Conservation (phyloP, 2,888 invertebrate genomes). For the Drosophila meridionalis region DNA sequence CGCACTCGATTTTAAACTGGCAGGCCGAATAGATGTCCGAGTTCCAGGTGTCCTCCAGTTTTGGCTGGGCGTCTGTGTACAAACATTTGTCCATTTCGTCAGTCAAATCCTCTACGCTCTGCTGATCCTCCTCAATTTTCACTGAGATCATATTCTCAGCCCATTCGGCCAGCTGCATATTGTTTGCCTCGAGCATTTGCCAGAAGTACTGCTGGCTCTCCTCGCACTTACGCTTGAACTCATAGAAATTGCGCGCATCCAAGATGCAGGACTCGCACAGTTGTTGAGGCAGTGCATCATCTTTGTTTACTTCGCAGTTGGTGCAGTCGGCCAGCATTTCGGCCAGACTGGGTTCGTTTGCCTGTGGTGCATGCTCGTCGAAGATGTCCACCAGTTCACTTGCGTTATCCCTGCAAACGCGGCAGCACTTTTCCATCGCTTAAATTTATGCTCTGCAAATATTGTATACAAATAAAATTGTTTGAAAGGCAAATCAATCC, state of each 20-base stretch:
- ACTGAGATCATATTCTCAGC: background rate
- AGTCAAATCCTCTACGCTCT: background rate
- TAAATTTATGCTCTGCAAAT: background rate
- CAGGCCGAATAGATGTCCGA: background rate
- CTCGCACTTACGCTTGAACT: slow-evolving; percentile 80
- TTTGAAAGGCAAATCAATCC: slow-evolving; percentile 1
- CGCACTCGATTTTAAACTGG: slow-evolving; percentile 17
- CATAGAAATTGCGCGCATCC: slow-evolving; percentile 61
- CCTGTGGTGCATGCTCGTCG: slow-evolving; percentile 20
- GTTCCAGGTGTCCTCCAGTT: background rate
- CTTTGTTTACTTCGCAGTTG: slow-evolving; percentile 43
- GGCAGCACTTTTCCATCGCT: slow-evolving; percentile 57
- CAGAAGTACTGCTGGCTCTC: slow-evolving; percentile 65
- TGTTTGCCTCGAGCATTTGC: slow-evolving; percentile 74
- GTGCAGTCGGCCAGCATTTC: slow-evolving; percentile 69
- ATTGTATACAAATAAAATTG: slow-evolving; percentile 37
- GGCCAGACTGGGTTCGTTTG: slow-evolving; percentile 41
- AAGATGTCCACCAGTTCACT: slow-evolving; percentile 54
- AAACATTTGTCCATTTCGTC: slow-evolving; percentile 4
- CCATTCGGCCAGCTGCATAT: slow-evolving; percentile 9
- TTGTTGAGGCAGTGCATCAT: slow-evolving; percentile 66
- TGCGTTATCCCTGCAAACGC: slow-evolving; percentile 60
- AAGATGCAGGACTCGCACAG: slow-evolving; percentile 73
- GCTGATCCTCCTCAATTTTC: background rate
- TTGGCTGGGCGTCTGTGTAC: background rate